Base-by-base conservation (phyloP, 1,140 invertebrate genomes). In the Drosophila carrolli region DNA sequence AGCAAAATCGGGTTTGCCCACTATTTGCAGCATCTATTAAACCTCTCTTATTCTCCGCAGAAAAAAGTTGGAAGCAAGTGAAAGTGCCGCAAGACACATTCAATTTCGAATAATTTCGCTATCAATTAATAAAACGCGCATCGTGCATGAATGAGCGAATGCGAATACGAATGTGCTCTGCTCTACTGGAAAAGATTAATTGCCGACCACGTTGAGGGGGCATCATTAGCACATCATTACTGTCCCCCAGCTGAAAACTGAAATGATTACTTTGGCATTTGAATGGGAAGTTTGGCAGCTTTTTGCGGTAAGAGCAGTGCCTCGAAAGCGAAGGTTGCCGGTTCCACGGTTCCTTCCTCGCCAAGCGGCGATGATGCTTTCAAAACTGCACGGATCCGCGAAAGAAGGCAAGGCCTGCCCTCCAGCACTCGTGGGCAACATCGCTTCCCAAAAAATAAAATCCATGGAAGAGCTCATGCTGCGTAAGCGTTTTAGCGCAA, bases 191-290 rank as follows among this genome's bases (percentile, higher is more conserved):
- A 63, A 88, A 86, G 82, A 86, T 86, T 86, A 86, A 86, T 86
- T 86, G 78, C 75, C 56, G 65, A 27, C 41, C 71, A 46, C 27
- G 46, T 62, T 46, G 72, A 43, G 41, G 59, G 44, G 66, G 57
- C 73, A 82, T 86, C 82, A 86, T 86, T 86, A 86, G 83, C 82
- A 82, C 82, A 86, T 86, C 82, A 86, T 88, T 86, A 88, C 74
- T 63, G 75, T 75, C 71, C 48, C 48, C 44, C 63, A 53, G 58
- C 53, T 10, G 66, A 57, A 72, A 71, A 71, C 27, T 70, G 29
- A 70, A 71, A 71, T 71, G 51, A 58, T 71, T 71, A 71, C 51
- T 46, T 47, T 58, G 65, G 65, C 53, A 71, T 72, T 72, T 71
- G 66, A 72, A 72, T 72, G 63, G 53, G 72, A 58, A 71, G 51